Percentiles rank a stretch among this genome's conserved stretches.
Evolutionary conservation across 2,113 vertebrate species (phyloP).

Genomic region (Pleuronectes platessa): DNA sequence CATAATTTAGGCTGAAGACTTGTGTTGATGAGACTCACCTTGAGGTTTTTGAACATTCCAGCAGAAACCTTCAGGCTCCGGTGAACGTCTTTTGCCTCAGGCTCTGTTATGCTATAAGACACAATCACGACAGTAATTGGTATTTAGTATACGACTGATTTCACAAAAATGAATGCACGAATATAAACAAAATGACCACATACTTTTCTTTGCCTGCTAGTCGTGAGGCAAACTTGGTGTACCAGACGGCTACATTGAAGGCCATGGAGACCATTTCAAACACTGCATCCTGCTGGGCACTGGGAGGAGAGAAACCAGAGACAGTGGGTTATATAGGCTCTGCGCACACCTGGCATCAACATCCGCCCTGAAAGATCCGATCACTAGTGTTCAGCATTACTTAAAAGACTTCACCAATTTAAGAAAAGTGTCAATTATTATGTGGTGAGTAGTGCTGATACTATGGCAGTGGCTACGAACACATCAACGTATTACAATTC

Average conservation of each 20-base stretch:
- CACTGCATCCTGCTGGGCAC: slow-evolving; percentile 95
- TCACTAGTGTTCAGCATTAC: too few species aligned
- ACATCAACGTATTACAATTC: background rate
- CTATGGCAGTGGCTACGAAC: too few species aligned
- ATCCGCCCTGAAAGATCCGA: too few species aligned
- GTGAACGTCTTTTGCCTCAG: slow-evolving; percentile 97
- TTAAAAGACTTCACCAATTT: too few species aligned
- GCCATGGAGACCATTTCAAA: slow-evolving; percentile 96
- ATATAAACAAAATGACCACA: background rate
- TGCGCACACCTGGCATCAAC: too few species aligned
- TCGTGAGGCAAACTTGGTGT: slow-evolving; percentile 96
- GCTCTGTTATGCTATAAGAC: slow-evolving; percentile 89
- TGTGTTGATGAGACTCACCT: slow-evolving; percentile 81
- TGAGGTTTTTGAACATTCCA: slow-evolving; percentile 95
- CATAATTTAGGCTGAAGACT: background rate
- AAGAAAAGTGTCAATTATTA: too few species aligned
- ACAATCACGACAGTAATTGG: slow-evolving; percentile 8
- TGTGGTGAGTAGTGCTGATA: too few species aligned
- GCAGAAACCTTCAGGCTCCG: slow-evolving; percentile 94
- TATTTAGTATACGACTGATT: background rate
- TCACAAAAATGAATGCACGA: background rate
- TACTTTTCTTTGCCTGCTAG: slow-evolving; percentile 97
- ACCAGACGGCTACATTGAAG: slow-evolving; percentile 96
- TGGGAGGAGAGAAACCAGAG: slow-evolving; percentile 57
- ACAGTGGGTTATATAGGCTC: background rate